Percentiles rank a stretch among this genome's conserved stretches.
These are phyloP conservation scores for Natator depressus DNA, from an alignment of 2,113 vertebrate species.

Conservation along the genomic window DNA sequence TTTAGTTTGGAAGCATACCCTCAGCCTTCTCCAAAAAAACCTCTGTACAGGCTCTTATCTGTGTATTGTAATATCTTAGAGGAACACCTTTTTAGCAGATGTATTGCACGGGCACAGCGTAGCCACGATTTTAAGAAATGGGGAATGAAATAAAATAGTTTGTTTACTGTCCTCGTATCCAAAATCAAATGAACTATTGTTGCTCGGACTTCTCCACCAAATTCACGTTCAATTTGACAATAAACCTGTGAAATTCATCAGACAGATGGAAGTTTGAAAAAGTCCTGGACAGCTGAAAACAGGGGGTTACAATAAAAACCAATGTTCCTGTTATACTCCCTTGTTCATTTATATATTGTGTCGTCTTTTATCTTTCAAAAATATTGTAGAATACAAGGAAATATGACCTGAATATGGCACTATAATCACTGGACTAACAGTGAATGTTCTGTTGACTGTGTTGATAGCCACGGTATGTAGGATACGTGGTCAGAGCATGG, in stretches of 20 bases:
- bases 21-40: neutral
- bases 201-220: neutral
- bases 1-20: neutral
- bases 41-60: neutral
- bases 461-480: neutral
- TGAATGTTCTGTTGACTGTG: neutral
- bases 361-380: neutral
- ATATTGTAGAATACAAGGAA: neutral
- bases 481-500: neutral
- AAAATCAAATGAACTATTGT: neutral
- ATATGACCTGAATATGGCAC: neutral
- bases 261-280: neutral
- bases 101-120: neutral
- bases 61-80: neutral
- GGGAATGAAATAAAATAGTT: neutral
- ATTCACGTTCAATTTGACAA: neutral
- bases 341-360: neutral
- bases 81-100: neutral
- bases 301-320: neutral
- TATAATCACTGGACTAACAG: neutral
- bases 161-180: neutral
- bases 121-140: neutral
- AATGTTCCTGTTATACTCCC: neutral
- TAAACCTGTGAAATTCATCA: neutral
- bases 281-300: neutral